A percentile compares a stretch with the other conserved stretches of the same genome.
Conservation (phyloP, 2,888 invertebrate species). For the Chrysolina oricalcia region DNA sequence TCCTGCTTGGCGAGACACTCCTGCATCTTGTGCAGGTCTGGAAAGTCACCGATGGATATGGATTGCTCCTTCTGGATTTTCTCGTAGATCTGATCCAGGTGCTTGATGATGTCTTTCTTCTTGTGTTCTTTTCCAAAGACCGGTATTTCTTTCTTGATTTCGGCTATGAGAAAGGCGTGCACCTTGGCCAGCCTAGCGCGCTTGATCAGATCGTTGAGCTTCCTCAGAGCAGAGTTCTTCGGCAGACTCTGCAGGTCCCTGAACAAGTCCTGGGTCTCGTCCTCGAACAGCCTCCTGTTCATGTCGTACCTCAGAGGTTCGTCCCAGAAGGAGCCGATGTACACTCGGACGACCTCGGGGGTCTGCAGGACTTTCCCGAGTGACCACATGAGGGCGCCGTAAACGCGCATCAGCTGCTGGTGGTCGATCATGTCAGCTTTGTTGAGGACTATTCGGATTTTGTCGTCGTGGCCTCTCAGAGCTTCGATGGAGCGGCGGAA, state of each 20-base stretch:
- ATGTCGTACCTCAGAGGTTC: constrained; percentile 94
- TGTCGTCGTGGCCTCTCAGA: constrained; percentile 94
- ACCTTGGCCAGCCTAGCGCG: constrained; percentile 97
- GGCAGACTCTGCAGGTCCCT: constrained; percentile 95
- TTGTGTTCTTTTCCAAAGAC: constrained; percentile 97
- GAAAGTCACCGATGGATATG: constrained; percentile 98
- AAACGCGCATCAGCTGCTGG: constrained; percentile 98
- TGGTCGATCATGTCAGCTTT: constrained; percentile 99
- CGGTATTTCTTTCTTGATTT: constrained; percentile 94
- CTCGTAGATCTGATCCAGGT: constrained; percentile 90
- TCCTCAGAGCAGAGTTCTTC: constrained; percentile 95
- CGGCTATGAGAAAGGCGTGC: constrained; percentile 97
- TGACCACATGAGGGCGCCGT: constrained; percentile 99
- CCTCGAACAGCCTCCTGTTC: constrained; percentile 93
- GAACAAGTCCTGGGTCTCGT: constrained; percentile 96
- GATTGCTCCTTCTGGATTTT: constrained; percentile 92
- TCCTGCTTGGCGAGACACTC: constrained; percentile 88
- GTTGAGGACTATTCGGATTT: constrained; percentile 97
- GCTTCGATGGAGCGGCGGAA: constrained; percentile 98
- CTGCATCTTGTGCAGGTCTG: constrained; percentile 96
- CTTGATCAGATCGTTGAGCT: constrained; percentile 98
- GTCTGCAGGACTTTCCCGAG: constrained; percentile 98
- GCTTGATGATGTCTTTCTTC: constrained; percentile 96
- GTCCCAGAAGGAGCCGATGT: constrained; percentile 99
- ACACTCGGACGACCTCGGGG: constrained; percentile 98